Conservation (phyloP, 2,113 vertebrate genomes). For the Thunnus thynnus region DNA sequence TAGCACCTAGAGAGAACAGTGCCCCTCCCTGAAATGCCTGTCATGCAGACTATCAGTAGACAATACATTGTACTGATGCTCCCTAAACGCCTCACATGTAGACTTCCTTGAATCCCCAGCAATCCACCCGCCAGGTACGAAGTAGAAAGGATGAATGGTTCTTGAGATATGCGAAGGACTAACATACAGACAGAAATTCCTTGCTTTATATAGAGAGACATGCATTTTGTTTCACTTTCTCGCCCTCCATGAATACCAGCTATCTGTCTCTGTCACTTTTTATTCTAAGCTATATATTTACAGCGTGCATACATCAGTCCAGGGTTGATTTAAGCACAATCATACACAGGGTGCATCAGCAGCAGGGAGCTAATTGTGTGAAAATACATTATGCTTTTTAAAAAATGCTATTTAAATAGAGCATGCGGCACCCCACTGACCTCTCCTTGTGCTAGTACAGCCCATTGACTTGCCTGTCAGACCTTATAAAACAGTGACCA, state of each 20-base stretch:
- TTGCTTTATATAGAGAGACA: neutral
- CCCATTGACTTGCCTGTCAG: slow-evolving; percentile 62
- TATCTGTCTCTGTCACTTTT: slow-evolving; percentile 59
- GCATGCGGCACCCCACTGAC: slow-evolving; percentile 17
- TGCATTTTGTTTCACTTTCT: slow-evolving; percentile 36
- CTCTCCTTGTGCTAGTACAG: slow-evolving; percentile 36
- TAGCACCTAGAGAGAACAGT: too few relatives aligned
- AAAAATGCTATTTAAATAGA: neutral
- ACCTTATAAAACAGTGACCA: slow-evolving; percentile 56
- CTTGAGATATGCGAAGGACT: too few relatives aligned
- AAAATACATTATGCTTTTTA: slow-evolving; percentile 14
- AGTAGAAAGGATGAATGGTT: too few relatives aligned
- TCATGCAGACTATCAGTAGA: too few relatives aligned
- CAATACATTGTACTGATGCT: too few relatives aligned
- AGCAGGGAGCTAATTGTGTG: slow-evolving; percentile 13
- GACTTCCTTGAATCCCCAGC: too few relatives aligned
- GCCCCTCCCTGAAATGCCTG: too few relatives aligned
- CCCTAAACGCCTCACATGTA: too few relatives aligned
- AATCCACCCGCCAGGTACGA: too few relatives aligned
- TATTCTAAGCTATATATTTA: slow-evolving; percentile 22
- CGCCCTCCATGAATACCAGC: neutral
- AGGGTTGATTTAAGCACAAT: slow-evolving; percentile 23
- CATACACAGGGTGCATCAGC: neutral
- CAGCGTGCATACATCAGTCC: slow-evolving; percentile 43
- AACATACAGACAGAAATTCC: too few relatives aligned